phyloP scores from a whole-genome alignment of 2,113 vertebrate genomes.

The Onychorhynchus coronatus region DNA sequence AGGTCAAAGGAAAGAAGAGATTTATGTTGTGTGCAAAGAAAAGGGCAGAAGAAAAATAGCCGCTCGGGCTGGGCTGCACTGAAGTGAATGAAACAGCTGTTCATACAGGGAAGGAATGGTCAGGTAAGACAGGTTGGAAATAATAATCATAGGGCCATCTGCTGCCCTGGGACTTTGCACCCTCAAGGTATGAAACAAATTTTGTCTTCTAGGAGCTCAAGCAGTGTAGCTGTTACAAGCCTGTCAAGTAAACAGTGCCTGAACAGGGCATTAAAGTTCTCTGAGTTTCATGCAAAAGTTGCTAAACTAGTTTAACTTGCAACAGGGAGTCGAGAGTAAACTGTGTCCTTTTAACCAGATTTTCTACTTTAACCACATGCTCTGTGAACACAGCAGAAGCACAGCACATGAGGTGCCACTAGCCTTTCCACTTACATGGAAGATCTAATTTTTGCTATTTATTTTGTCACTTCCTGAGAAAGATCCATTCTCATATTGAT shows the following conservation, averaged over 20 bases:
- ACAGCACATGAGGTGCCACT: background rate
- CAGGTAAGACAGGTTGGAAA: conserved; percentile 92
- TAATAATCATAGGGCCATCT: conserved; percentile 96
- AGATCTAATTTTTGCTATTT: background rate
- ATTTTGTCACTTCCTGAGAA: background rate
- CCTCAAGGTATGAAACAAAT: conserved; percentile 85
- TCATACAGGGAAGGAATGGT: conserved; percentile 91
- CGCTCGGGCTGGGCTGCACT: conserved; percentile 80
- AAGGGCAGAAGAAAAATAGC: conserved; percentile 95
- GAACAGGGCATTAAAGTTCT: conserved; percentile 79
- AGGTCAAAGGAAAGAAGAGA: conserved; percentile 88
- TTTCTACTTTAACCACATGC: background rate
- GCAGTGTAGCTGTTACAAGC: conserved; percentile 74
- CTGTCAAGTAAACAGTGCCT: conserved; percentile 71
- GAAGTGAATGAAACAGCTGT: conserved; percentile 96
- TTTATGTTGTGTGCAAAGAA: conserved; percentile 91
- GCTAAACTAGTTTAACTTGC: background rate
- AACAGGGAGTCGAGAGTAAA: background rate
- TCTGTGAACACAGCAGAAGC: background rate
- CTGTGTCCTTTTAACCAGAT: background rate
- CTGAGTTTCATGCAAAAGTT: conserved; percentile 65
- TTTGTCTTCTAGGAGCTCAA: conserved; percentile 87
- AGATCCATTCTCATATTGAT: background rate
- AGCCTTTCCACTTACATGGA: background rate
- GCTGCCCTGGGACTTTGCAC: conserved; percentile 89